Percentiles rank a stretch among this genome's conserved stretches.
These are phyloP conservation scores for Pristiophorus japonicus DNA, from an alignment of 2,113 vertebrate genomes.

Conservation along the genomic window DNA sequence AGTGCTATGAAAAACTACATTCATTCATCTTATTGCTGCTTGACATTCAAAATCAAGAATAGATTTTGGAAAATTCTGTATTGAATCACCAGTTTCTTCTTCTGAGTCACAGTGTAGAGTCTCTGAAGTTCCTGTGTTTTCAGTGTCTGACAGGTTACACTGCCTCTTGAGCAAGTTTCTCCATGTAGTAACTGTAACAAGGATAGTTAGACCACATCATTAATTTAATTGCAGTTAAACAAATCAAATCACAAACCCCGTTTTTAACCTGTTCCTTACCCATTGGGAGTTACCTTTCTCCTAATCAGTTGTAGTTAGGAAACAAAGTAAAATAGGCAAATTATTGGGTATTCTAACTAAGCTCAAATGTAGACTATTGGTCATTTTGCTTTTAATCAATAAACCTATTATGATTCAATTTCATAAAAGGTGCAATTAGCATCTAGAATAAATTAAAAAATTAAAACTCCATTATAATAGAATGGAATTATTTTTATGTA, in stretches of 20 bases:
- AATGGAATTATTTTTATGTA: neutral
- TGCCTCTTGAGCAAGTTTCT: constrained; percentile 13
- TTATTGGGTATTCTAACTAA: neutral
- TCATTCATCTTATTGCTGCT: constrained; percentile 30
- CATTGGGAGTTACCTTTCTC: neutral
- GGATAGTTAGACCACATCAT: neutral
- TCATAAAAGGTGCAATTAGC: neutral
- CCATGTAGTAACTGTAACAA: constrained; percentile 25
- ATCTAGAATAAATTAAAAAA: too few species aligned
- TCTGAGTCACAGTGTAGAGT: neutral
- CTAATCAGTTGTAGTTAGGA: neutral
- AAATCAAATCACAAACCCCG: neutral
- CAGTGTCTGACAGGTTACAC: neutral
- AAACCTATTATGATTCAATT: neutral
- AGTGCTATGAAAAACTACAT: neutral
- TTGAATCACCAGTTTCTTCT: constrained; percentile 25
- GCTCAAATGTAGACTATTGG: neutral
- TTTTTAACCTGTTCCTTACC: neutral
- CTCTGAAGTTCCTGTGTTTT: neutral
- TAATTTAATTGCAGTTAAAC: neutral
- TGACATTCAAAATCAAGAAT: constrained; percentile 33
- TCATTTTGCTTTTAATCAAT: neutral
- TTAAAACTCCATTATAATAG: neutral
- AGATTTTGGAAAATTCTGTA: constrained; percentile 23
- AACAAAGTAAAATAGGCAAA: neutral